phyloP scores from a whole-genome alignment of 2,888 invertebrate species.

The Synanthedon myopaeformis region DNA sequence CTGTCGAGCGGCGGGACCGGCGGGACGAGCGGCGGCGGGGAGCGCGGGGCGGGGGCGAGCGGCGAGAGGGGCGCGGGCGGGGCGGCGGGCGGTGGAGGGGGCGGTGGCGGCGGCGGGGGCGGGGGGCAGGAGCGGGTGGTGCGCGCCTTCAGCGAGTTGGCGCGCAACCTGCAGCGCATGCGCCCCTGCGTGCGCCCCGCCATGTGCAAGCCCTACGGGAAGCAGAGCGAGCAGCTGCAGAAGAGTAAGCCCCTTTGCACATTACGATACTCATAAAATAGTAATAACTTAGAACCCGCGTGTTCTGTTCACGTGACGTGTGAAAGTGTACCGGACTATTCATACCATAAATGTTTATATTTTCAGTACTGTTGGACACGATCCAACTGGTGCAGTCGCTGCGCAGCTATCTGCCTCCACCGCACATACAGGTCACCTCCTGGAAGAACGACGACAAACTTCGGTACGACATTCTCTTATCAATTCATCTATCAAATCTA shows the following conservation, averaged over 20 bases:
- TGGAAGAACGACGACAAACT: constrained; percentile 87
- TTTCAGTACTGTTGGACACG: constrained; percentile 85
- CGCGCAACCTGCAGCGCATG: constrained; percentile 90
- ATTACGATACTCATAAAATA: no score
- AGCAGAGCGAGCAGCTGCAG: constrained; percentile 89
- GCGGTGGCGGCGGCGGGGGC: constrained; percentile 72
- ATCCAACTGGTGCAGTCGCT: constrained; percentile 88
- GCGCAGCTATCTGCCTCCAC: constrained; percentile 86
- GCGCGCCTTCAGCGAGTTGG: constrained; percentile 85
- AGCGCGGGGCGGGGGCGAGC: constrained; percentile 12
- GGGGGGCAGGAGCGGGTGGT: constrained; percentile 88
- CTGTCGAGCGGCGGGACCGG: constrained; percentile 32
- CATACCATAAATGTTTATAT: no score
- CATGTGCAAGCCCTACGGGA: constrained; percentile 92
- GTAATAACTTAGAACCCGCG: no score
- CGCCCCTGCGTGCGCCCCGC: constrained; percentile 88
- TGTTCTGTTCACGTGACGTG: no score
- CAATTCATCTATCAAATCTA: background rate
- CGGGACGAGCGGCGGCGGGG: constrained; percentile 8
- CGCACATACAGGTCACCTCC: constrained; percentile 88
- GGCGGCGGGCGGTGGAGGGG: constrained; percentile 67
- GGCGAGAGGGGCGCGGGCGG: constrained; percentile 68
- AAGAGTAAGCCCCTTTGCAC: constrained; percentile 72
- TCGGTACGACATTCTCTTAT: constrained; percentile 29
- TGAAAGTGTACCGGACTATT: no score